These are phyloP conservation scores for Musca domestica DNA, from an alignment of 1,140 invertebrate species.

Conservation along the genomic window DNA sequence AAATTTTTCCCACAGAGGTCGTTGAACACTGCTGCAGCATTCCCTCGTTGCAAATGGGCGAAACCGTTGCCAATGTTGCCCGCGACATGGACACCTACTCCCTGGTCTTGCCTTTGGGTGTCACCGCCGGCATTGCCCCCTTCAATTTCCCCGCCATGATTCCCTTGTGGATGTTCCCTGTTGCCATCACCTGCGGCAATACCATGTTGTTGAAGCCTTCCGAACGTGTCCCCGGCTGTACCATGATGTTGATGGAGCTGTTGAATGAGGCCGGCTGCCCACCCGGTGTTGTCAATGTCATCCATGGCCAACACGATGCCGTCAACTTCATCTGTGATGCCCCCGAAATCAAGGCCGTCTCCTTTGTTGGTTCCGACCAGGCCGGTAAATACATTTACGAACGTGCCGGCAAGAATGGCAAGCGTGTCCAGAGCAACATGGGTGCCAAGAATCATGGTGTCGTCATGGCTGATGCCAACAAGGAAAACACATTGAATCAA, in stretches of 20 bases:
- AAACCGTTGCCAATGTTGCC: slow-evolving; percentile 86
- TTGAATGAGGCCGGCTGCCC: slow-evolving; percentile 78
- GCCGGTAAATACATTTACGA: slow-evolving; percentile 97
- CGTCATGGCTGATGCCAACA: slow-evolving; percentile 86
- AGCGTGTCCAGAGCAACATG: slow-evolving; percentile 98
- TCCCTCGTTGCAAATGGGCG: slow-evolving; percentile 87
- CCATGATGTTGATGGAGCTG: slow-evolving; percentile 91
- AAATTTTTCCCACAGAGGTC: slow-evolving; percentile 69
- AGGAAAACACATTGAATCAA: slow-evolving; percentile 89
- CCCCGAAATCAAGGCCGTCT: slow-evolving; percentile 94
- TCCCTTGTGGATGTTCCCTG: slow-evolving; percentile 96
- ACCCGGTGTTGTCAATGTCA: slow-evolving; percentile 76
- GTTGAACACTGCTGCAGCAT: slow-evolving; percentile 96
- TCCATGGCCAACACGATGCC: slow-evolving; percentile 90
- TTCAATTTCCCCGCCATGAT: slow-evolving; percentile 99
- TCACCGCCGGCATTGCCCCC: slow-evolving; percentile 75
- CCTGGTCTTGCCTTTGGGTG: slow-evolving; percentile 72
- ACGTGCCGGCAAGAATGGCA: slow-evolving; percentile 93
- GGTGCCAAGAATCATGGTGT: slow-evolving; percentile 81
- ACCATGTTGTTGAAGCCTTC: slow-evolving; percentile 94
- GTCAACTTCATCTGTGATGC: slow-evolving; percentile 98
- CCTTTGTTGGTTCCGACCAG: slow-evolving; percentile 95
- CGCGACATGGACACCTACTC: slow-evolving; percentile 93
- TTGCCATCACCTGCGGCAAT: slow-evolving; percentile 96
- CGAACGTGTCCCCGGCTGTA: slow-evolving; percentile 95